Percentiles rank a stretch among this genome's conserved stretches.
Evolutionary conservation across 1,140 invertebrate genomes (phyloP).

Genomic region (Ladona fulva): DNA sequence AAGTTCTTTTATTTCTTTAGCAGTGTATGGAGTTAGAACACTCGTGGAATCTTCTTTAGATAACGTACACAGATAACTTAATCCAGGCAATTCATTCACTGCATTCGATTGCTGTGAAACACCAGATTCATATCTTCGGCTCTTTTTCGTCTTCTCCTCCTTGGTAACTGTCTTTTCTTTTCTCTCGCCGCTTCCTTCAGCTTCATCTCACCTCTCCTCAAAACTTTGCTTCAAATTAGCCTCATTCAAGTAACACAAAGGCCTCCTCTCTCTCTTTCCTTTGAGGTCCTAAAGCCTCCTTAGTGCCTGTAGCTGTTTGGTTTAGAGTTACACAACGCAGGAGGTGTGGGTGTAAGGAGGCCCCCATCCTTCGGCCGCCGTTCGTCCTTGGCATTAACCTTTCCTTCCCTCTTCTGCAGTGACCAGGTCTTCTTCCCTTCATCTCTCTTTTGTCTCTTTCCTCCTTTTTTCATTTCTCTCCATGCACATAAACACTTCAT

Average conservation of each 20-base stretch:
- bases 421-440: neutral
- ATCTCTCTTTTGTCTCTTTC: neutral
- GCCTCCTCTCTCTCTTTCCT: neutral
- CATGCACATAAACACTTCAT: no score
- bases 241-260: neutral
- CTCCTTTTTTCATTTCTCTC: no score
- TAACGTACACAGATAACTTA: no score
- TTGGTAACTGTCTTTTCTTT: no score
- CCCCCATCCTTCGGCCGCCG: neutral
- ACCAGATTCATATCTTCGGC: no score
- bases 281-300: neutral
- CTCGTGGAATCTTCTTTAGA: no score
- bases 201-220: neutral
- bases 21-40: no score
- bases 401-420: neutral
- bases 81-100: no score
- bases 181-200: neutral
- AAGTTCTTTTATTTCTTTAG: no score
- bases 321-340: neutral
- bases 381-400: neutral
- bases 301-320: neutral
- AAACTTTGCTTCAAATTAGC: neutral
- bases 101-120: no score
- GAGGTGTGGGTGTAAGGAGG: neutral
- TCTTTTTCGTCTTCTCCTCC: no score